These are phyloP conservation scores for Enteromius mattozi DNA, from an alignment of 2,797 vertebrate genomes.

Conservation along the genomic window DNA sequence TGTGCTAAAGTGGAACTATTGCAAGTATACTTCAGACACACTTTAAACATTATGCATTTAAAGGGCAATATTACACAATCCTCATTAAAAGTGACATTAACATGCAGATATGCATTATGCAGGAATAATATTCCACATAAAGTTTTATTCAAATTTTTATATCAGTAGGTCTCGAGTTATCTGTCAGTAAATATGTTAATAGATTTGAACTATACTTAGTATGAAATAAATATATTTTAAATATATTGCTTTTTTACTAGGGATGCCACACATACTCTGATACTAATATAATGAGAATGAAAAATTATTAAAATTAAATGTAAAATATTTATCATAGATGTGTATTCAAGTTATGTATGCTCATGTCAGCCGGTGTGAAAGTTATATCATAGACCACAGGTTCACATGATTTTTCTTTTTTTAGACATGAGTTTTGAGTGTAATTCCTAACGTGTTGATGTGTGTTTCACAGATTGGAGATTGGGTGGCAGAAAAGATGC, in stretches of 20 bases:
- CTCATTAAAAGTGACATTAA: no score
- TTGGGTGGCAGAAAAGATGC: constrained; percentile 88
- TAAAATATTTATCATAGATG: background rate
- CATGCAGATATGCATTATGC: no score
- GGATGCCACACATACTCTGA: background rate
- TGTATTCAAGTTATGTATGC: background rate
- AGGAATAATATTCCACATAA: no score
- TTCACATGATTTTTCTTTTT: background rate
- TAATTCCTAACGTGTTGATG: background rate
- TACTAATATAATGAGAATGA: background rate
- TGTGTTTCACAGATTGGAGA: constrained; percentile 77
- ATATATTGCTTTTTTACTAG: background rate
- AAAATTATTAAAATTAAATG: background rate
- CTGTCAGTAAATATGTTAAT: no score
- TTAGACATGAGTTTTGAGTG: background rate
- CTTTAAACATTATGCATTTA: no score
- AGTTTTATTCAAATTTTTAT: no score
- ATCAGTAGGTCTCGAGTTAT: no score
- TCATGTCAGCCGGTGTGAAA: background rate
- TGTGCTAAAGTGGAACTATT: no score
- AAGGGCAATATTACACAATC: no score
- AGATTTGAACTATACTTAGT: no score
- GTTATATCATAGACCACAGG: background rate
- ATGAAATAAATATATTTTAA: no score
- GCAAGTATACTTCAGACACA: no score